A percentile compares a stretch with the other conserved stretches of the same genome.
Evolutionary conservation across 1,140 invertebrate species (phyloP).

Genomic region (Heliconius hermathena): DNA sequence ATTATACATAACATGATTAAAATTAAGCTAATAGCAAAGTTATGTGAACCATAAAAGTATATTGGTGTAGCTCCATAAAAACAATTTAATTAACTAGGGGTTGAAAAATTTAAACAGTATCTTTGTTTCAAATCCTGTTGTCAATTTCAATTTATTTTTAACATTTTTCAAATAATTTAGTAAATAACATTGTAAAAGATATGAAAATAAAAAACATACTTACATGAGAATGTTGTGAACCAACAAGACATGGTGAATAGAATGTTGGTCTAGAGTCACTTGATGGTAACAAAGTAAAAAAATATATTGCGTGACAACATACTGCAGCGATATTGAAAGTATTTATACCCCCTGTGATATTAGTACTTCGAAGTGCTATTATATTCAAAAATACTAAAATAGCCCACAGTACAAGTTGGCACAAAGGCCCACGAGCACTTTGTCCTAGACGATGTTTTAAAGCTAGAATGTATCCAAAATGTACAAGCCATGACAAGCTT

Average conservation of each 20-base stretch:
- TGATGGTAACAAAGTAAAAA: slow-evolving; percentile 84
- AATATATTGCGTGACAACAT: slow-evolving; percentile 83
- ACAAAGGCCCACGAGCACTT: slow-evolving; percentile 87
- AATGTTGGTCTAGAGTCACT: slow-evolving; percentile 77
- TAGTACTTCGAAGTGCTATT: slow-evolving; percentile 81
- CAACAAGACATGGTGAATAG: slow-evolving; percentile 77
- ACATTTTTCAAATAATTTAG: too few species aligned
- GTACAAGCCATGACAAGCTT: slow-evolving; percentile 89
- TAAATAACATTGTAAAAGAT: too few species aligned
- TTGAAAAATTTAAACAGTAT: too few species aligned
- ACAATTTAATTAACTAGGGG: too few species aligned
- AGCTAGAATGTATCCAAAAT: slow-evolving; percentile 88
- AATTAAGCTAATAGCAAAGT: too few species aligned
- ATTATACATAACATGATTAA: too few species aligned
- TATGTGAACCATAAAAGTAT: too few species aligned
- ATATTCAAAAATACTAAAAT: slow-evolving; percentile 84
- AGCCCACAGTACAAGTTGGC: slow-evolving; percentile 86
- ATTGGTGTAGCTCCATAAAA: too few species aligned
- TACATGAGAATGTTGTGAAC: slow-evolving; percentile 82
- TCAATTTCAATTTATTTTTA: too few species aligned
- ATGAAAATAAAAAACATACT: slow-evolving; percentile 40
- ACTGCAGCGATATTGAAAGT: slow-evolving; percentile 79
- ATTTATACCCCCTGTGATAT: slow-evolving; percentile 66
- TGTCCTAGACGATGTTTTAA: slow-evolving; percentile 84
- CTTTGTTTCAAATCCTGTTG: too few species aligned